Percentiles rank a stretch among this genome's conserved stretches.
Conservation (phyloP, 2,113 vertebrate species). For the Sylvietta virens region DNA sequence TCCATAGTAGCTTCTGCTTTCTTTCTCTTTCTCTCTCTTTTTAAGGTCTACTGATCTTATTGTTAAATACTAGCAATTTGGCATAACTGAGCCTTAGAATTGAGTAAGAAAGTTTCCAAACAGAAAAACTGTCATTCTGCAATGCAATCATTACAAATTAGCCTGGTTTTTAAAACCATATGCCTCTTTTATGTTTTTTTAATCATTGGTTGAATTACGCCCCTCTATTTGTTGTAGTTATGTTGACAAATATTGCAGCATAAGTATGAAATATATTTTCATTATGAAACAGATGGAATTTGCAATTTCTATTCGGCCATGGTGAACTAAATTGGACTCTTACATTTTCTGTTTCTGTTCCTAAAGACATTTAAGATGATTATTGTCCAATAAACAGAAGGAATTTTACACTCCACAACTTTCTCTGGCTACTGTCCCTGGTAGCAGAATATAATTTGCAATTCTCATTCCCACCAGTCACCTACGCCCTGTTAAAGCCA, state of each 20-base stretch:
- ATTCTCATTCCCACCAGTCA: background rate
- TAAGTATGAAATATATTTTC: background rate
- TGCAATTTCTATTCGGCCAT: background rate
- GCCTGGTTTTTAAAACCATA: background rate
- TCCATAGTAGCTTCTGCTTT: constrained; percentile 43
- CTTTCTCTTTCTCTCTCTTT: constrained; percentile 19
- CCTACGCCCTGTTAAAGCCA: background rate
- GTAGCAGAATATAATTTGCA: background rate
- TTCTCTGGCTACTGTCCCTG: background rate
- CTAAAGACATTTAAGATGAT: background rate
- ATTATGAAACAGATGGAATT: background rate
- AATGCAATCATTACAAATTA: background rate
- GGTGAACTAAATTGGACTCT: background rate
- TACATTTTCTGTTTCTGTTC: background rate
- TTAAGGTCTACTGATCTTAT: constrained; percentile 31
- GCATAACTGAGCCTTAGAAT: background rate
- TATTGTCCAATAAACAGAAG: background rate
- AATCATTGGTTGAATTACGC: background rate
- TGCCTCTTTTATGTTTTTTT: background rate
- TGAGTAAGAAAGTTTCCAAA: constrained; percentile 15
- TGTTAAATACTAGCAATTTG: constrained; percentile 21
- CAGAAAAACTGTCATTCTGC: background rate
- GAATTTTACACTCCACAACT: background rate
- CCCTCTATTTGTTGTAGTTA: background rate
- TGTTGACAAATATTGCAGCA: background rate